Percentiles rank a stretch among this genome's conserved stretches.
phyloP scores from a whole-genome alignment of 2,888 invertebrate genomes.

The Ptilodon capucinus region DNA sequence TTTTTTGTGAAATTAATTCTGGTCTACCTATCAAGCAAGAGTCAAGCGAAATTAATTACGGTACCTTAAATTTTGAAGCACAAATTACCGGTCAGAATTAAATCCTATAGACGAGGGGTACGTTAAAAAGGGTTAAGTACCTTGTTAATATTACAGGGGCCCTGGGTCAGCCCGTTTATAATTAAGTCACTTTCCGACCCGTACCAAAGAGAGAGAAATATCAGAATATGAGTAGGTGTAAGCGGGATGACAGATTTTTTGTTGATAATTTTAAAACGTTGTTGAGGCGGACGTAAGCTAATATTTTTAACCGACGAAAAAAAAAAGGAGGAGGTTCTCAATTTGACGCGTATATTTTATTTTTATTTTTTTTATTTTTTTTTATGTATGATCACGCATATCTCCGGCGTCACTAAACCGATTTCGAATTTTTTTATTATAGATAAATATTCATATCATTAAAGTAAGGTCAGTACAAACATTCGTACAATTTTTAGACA shows the following conservation, averaged over 20 bases:
- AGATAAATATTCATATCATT: no score
- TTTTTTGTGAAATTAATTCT: no score
- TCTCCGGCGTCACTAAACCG: no score
- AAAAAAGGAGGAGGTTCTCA: no score
- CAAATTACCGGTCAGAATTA: conserved; percentile 3
- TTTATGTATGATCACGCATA: no score
- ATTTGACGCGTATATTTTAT: no score
- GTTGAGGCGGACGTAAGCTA: no score
- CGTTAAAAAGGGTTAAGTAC: conserved; percentile 32
- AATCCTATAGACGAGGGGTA: conserved; percentile 1
- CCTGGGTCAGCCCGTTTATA: conserved; percentile 29
- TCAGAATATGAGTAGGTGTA: not conserved
- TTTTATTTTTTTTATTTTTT: no score
- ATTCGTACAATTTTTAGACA: not conserved
- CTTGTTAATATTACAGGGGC: conserved; percentile 27
- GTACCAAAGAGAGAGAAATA: conserved; percentile 3
- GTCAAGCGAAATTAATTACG: not conserved
- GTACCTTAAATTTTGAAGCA: not conserved
- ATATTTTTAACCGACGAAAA: no score
- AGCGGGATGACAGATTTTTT: not conserved
- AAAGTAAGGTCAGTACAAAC: no score
- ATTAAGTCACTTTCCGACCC: conserved; percentile 30
- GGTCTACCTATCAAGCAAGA: not conserved
- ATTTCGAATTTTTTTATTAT: no score
- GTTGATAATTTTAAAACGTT: not conserved